These are phyloP conservation scores for Polypterus senegalus DNA, from an alignment of 2,113 vertebrate genomes.

Conservation along the genomic window DNA sequence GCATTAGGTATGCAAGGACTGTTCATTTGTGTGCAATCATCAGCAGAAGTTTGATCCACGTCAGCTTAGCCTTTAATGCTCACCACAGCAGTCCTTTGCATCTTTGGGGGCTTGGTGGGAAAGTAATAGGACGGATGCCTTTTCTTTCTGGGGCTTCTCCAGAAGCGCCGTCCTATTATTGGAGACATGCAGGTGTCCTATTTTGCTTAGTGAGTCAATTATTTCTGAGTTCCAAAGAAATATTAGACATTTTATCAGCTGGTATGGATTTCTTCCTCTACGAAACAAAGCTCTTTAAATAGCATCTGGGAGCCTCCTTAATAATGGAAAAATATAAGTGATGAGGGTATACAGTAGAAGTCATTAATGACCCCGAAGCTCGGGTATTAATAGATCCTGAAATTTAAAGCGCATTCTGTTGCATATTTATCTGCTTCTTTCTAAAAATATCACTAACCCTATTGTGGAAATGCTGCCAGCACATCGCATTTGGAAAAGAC, in stretches of 20 bases:
- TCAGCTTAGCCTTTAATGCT: too few species aligned
- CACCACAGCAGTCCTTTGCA: too few species aligned
- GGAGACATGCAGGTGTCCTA: too few species aligned
- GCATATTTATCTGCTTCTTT: conserved; percentile 30
- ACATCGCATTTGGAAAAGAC: too few species aligned
- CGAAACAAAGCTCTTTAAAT: conserved; percentile 43
- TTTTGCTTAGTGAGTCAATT: conserved; percentile 15
- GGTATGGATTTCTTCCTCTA: conserved; percentile 25
- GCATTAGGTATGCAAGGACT: too few species aligned
- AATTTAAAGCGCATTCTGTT: conserved; percentile 42
- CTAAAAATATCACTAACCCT: conserved; percentile 24
- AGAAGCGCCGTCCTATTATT: too few species aligned
- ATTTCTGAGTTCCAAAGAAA: conserved; percentile 25
- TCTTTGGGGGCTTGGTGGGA: too few species aligned
- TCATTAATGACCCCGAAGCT: conserved; percentile 41
- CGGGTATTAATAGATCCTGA: conserved; percentile 28
- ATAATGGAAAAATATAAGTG: conserved; percentile 28
- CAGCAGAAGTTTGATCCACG: too few species aligned
- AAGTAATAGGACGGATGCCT: too few species aligned
- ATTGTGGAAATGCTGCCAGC: too few species aligned
- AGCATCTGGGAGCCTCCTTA: conserved; percentile 40
- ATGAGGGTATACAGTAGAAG: conserved; percentile 37
- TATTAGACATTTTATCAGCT: conserved; percentile 28
- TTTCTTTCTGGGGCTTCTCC: too few species aligned
- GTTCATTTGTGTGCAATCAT: too few species aligned